Percentiles rank a stretch among this genome's conserved stretches.
Conservation (phyloP, 64 coral and sea anemone species). For the Actinia equina region DNA sequence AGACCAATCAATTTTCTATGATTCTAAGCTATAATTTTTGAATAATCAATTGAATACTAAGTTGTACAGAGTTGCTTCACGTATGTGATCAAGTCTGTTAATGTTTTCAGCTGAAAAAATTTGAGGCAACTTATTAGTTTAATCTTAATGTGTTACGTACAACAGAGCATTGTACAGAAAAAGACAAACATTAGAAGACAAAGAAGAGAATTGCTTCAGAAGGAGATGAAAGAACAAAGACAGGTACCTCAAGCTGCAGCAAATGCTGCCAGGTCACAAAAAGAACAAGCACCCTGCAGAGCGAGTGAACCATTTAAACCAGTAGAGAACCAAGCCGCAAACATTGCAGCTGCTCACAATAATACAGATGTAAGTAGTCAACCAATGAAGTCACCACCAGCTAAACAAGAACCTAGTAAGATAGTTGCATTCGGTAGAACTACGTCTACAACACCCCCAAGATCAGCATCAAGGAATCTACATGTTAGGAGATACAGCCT, state of each 20-base stretch:
- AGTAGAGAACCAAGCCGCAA: slow-evolving; percentile 57
- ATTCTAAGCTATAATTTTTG: no score
- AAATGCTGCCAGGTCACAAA: slow-evolving; percentile 21
- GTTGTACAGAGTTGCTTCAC: no score
- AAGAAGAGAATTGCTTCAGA: slow-evolving; percentile 61
- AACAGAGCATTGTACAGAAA: slow-evolving; percentile 90
- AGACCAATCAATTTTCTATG: no score
- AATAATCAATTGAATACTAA: no score
- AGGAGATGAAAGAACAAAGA: slow-evolving; percentile 52
- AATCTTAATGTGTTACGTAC: neutral
- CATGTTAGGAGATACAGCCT: slow-evolving; percentile 83
- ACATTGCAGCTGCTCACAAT: slow-evolving; percentile 22
- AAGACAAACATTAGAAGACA: slow-evolving; percentile 92
- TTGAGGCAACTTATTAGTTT: no score
- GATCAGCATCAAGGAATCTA: slow-evolving; percentile 45
- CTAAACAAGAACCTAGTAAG: slow-evolving; percentile 48
- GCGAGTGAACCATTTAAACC: slow-evolving; percentile 56
- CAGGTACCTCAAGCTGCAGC: slow-evolving; percentile 32
- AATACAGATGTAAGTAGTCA: slow-evolving; percentile 5
- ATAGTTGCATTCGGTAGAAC: slow-evolving; percentile 92
- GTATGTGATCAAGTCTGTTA: no score
- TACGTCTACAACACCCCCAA: slow-evolving; percentile 56
- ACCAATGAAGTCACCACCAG: slow-evolving; percentile 33
- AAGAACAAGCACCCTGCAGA: slow-evolving; percentile 23
- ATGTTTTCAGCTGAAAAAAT: no score